A percentile compares a stretch with the other conserved stretches of the same genome.
These are phyloP conservation scores for Pegea sp. DNA, from an alignment of 23 tunicate species.

Conservation along the genomic window DNA sequence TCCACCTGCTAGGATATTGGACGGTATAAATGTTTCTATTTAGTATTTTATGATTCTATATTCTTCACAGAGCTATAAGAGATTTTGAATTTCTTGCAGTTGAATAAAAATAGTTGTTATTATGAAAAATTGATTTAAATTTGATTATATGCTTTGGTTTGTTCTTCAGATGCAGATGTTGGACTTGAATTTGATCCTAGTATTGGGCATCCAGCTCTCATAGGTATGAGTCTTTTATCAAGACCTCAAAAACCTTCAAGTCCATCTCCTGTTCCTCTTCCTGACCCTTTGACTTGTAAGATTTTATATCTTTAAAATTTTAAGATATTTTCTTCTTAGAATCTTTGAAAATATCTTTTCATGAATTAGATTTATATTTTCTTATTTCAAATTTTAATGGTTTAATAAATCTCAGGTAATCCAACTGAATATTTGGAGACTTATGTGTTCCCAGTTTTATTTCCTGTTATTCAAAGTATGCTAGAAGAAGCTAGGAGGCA, in stretches of 20 bases:
- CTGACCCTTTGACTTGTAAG: constrained; percentile 59
- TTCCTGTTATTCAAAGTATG: constrained; percentile 59
- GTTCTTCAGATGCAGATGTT: constrained; percentile 22
- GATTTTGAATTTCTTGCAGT: too few relatives aligned
- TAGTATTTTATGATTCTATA: too few relatives aligned
- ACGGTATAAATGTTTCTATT: too few relatives aligned
- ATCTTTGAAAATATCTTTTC: too few relatives aligned
- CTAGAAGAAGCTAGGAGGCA: constrained; percentile 53
- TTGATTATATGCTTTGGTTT: too few relatives aligned
- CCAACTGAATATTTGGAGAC: constrained; percentile 57
- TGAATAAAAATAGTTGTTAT: too few relatives aligned
- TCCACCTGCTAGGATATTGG: too few relatives aligned
- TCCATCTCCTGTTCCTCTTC: constrained; percentile 44
- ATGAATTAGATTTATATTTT: neutral
- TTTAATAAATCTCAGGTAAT: constrained; percentile 8
- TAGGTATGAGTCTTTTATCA: constrained; percentile 40
- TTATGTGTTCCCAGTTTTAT: constrained; percentile 48
- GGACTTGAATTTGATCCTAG: constrained; percentile 48
- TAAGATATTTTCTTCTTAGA: neutral
- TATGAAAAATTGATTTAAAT: too few relatives aligned
- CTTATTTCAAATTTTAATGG: neutral
- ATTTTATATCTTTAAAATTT: neutral
- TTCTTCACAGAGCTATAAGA: too few relatives aligned
- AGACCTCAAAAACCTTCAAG: constrained; percentile 43
- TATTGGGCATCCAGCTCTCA: constrained; percentile 65